These are phyloP conservation scores for Corydoras sp. DNA, from an alignment of 2,113 vertebrate species.

Conservation along the genomic window DNA sequence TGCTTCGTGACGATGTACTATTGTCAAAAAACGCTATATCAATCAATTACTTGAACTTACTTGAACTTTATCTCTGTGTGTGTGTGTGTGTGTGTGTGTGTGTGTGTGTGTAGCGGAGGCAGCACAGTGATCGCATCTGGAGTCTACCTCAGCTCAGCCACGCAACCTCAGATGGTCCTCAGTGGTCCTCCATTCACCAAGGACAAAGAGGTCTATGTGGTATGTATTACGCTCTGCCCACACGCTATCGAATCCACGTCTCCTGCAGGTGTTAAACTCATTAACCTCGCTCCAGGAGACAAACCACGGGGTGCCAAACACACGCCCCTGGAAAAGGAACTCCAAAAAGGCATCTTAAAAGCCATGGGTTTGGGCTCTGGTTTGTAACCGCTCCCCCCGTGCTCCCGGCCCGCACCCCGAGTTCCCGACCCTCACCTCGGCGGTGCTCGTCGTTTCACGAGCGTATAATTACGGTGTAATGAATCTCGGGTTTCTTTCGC, in stretches of 20 bases:
- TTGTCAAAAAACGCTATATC: too few species aligned
- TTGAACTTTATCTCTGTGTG: not conserved
- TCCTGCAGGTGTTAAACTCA: slow-evolving; percentile 52
- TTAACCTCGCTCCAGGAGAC: slow-evolving; percentile 37
- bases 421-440: not conserved
- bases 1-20: too few species aligned
- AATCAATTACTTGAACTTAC: too few species aligned
- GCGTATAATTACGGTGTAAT: not conserved
- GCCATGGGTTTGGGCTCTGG: too few species aligned
- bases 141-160: slow-evolving; percentile 83
- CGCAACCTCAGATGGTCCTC: slow-evolving; percentile 86
- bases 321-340: slow-evolving; percentile 50
- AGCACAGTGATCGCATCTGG: slow-evolving; percentile 89
- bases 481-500: slow-evolving; percentile 2
- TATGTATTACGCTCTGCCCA: slow-evolving; percentile 59
- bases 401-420: too few species aligned
- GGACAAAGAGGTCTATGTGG: slow-evolving; percentile 81
- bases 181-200: slow-evolving; percentile 68
- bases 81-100: slow-evolving; percentile 36
- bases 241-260: slow-evolving; percentile 31
- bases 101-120: slow-evolving; percentile 72
- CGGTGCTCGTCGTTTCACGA: slow-evolving; percentile 1
- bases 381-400: too few species aligned
- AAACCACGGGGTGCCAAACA: slow-evolving; percentile 38
- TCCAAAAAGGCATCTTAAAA: slow-evolving; percentile 42